Conservation (phyloP, 2,797 vertebrate genomes). For the Ctenosaura bakeri region DNA sequence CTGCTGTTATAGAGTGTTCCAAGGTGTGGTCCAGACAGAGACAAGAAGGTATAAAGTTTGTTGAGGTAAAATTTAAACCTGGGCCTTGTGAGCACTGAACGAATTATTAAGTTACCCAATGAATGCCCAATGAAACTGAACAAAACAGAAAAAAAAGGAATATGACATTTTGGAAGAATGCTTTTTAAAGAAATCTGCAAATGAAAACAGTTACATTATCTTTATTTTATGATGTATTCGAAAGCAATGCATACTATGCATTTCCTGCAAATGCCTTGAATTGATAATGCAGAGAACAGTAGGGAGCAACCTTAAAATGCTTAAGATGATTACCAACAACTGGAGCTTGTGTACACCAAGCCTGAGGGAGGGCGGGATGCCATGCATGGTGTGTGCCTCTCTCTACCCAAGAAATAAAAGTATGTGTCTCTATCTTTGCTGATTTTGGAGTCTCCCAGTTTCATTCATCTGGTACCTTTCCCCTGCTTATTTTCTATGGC, state of each 20-base stretch:
- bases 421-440: background rate
- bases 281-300: background rate
- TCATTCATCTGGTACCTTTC: background rate
- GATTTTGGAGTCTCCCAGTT: background rate
- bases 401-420: background rate
- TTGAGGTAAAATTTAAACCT: conserved; percentile 97
- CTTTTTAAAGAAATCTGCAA: conserved; percentile 27
- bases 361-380: background rate
- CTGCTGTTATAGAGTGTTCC: conserved; percentile 99
- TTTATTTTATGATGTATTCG: background rate
- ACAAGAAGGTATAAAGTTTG: conserved; percentile 96
- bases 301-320: background rate
- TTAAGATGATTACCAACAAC: background rate
- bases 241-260: background rate
- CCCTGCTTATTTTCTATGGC: background rate
- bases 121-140: conserved; percentile 98
- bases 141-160: conserved; percentile 51
- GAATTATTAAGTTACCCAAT: conserved; percentile 97
- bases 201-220: conserved; percentile 19
- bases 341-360: background rate
- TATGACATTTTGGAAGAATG: conserved; percentile 30
- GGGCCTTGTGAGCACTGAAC: conserved; percentile 95
- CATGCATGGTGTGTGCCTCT: background rate
- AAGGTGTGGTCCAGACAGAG: conserved; percentile 97
- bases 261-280: background rate